Conservation (phyloP, 2,888 invertebrate genomes). For the Conus canariensis region DNA sequence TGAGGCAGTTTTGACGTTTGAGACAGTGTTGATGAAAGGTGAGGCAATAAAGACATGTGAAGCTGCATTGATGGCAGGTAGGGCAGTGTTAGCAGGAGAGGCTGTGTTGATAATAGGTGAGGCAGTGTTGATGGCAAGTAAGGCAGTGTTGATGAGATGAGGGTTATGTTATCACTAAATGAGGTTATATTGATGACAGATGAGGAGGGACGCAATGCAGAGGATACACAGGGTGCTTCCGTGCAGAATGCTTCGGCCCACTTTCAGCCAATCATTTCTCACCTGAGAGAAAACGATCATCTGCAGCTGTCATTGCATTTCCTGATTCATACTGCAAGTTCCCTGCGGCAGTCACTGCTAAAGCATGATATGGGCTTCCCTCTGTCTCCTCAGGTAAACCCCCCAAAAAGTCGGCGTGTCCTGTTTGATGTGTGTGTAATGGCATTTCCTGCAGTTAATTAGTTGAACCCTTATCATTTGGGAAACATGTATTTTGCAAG, state of each 20-base stretch:
- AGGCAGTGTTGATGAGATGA: no score
- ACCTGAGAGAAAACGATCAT: constrained; percentile 65
- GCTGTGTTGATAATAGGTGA: no score
- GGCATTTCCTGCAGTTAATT: background rate
- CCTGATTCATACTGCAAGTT: constrained; percentile 57
- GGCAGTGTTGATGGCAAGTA: no score
- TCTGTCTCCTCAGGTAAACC: constrained; percentile 47
- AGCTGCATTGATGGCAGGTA: no score
- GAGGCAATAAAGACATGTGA: no score
- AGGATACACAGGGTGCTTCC: background rate
- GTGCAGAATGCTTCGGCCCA: constrained; percentile 18
- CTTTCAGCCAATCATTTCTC: constrained; percentile 59
- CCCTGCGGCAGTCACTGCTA: constrained; percentile 52
- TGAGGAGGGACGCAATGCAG: constrained; percentile 28
- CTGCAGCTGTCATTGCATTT: constrained; percentile 62
- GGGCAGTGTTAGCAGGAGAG: no score
- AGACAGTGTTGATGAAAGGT: no score
- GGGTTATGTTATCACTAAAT: no score
- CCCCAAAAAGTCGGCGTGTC: no score
- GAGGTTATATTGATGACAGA: background rate
- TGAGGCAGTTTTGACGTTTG: no score
- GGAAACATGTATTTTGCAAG: no score
- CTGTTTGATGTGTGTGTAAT: background rate
- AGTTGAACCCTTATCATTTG: no score
- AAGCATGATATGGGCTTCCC: constrained; percentile 61